Conservation (phyloP, 2,113 vertebrate genomes). For the Solenodon paradoxus region DNA sequence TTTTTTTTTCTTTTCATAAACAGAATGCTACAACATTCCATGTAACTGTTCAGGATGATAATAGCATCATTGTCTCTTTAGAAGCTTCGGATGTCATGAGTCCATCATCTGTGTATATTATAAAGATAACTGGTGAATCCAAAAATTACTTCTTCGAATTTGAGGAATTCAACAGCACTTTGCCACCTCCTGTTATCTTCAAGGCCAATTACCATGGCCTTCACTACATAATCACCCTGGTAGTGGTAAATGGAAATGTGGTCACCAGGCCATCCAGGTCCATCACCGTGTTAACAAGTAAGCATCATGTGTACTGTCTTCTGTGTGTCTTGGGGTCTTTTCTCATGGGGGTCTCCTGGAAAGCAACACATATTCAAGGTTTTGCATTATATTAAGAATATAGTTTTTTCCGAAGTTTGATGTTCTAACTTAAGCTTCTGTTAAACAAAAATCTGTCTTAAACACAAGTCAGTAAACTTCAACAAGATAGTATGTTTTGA, state of each 20-base stretch:
- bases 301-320: slow-evolving; percentile 68
- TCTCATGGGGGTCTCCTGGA: fast-evolving
- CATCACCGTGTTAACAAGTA: slow-evolving; percentile 92
- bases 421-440: neutral
- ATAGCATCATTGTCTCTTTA: slow-evolving; percentile 84
- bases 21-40: slow-evolving; percentile 86
- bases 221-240: slow-evolving; percentile 91
- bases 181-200: slow-evolving; percentile 87
- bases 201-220: slow-evolving; percentile 92
- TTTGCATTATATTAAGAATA: neutral
- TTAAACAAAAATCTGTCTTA: neutral
- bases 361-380: neutral
- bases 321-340: neutral
- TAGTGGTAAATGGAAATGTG: slow-evolving; percentile 83
- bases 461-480: neutral
- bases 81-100: slow-evolving; percentile 88
- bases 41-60: slow-evolving; percentile 86
- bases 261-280: slow-evolving; percentile 88
- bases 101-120: slow-evolving; percentile 87
- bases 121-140: slow-evolving; percentile 92
- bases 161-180: slow-evolving; percentile 83
- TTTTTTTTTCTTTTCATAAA: slow-evolving; percentile 54
- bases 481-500: neutral
- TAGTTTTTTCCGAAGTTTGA: neutral
- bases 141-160: slow-evolving; percentile 89